phyloP scores from a whole-genome alignment of 2,113 vertebrate species.

The Dolichotis patagonum region DNA sequence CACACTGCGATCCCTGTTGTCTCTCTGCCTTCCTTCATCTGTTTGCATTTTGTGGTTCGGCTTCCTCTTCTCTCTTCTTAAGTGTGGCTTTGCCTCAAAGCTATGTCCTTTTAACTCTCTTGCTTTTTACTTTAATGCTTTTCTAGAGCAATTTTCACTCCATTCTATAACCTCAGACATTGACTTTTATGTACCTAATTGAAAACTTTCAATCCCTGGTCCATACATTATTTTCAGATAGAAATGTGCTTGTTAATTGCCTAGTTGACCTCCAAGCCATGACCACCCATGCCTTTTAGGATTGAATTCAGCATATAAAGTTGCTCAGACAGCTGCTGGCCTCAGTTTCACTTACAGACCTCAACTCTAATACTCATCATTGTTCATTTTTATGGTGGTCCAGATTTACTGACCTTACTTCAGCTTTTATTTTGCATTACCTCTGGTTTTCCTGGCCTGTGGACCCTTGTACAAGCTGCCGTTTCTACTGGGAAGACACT shows the following conservation, averaged over 20 bases:
- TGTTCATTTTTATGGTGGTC: not conserved
- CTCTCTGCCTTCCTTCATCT: rapidly evolving
- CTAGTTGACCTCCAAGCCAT: not conserved
- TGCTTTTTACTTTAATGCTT: not conserved
- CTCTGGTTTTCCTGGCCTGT: not conserved
- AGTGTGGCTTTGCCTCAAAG: not conserved
- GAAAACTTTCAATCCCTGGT: not conserved
- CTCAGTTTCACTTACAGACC: not conserved
- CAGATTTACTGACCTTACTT: not conserved
- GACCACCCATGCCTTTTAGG: not conserved
- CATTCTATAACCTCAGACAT: not conserved
- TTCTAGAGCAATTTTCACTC: not conserved
- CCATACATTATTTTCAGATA: not conserved
- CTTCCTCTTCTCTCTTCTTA: not conserved
- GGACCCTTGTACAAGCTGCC: not conserved
- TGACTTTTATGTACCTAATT: not conserved
- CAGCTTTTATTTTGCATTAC: conserved; percentile 38
- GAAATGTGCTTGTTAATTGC: not conserved
- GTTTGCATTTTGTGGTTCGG: not conserved
- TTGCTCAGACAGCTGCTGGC: too few relatives aligned
- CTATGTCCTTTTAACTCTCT: not conserved
- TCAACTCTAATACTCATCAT: not conserved
- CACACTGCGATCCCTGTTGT: not conserved
- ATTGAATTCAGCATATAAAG: not conserved
- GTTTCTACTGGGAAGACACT: not conserved